Percentiles rank a stretch among this genome's conserved stretches.
Conservation (phyloP, 2,797 vertebrate species). For the Sarcophilus harrisii region DNA sequence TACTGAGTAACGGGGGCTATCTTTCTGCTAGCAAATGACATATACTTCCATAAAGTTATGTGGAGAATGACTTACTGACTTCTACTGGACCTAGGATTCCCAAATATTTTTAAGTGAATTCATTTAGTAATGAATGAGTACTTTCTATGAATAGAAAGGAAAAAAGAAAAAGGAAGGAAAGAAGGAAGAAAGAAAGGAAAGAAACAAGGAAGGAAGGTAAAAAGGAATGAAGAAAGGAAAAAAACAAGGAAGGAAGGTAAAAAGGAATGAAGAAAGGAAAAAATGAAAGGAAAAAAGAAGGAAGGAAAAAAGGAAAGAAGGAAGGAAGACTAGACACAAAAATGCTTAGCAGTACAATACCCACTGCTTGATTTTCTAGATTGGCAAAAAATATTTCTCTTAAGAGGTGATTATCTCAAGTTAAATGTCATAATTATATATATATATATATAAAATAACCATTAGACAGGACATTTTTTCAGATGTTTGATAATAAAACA, state of each 20-base stretch:
- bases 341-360: not conserved
- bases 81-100: not conserved
- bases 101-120: not conserved
- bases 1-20: not conserved
- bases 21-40: not conserved
- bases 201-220: no score
- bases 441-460: no score
- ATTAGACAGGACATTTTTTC: not conserved
- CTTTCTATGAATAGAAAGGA: not conserved
- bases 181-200: no score
- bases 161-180: not conserved
- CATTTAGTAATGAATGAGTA: not conserved
- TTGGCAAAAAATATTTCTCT: not conserved
- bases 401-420: not conserved
- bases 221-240: not conserved
- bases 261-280: not conserved
- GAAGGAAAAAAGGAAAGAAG: no score
- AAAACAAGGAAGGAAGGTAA: no score
- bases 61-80: not conserved
- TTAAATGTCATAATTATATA: not conserved
- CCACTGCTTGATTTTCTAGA: not conserved
- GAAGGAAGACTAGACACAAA: not conserved
- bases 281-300: no score
- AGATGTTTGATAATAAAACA: not conserved
- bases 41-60: slow-evolving; percentile 14